Conservation (phyloP, 2,888 invertebrate species). For the Leptinotarsa peninsularis region DNA sequence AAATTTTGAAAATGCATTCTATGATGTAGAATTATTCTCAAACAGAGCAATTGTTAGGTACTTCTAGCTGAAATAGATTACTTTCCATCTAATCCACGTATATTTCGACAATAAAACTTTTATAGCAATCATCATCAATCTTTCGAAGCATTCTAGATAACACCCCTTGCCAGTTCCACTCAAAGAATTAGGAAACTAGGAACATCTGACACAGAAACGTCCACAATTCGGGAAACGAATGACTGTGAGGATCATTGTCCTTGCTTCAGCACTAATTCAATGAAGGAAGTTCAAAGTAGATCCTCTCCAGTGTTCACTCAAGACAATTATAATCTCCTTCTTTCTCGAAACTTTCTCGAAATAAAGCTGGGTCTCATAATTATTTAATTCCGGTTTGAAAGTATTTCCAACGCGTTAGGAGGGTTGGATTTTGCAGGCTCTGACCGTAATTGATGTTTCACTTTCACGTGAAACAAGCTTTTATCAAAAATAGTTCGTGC, state of each 20-base stretch:
- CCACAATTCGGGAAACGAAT: neutral
- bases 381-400: neutral
- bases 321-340: constrained; percentile 1
- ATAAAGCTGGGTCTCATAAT: neutral
- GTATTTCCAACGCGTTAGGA: neutral
- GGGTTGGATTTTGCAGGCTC: neutral
- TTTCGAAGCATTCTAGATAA: neutral
- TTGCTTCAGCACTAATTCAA: neutral
- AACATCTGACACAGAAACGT: neutral
- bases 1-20: too few species aligned
- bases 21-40: too few species aligned
- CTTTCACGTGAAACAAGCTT: too few species aligned
- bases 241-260: neutral
- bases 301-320: neutral
- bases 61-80: too few species aligned
- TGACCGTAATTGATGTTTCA: neutral
- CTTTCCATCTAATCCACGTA: too few species aligned
- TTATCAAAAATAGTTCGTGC: too few species aligned
- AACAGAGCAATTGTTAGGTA: too few species aligned
- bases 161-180: neutral
- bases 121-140: neutral
- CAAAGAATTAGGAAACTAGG: neutral
- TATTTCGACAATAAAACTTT: neutral
- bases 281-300: neutral
- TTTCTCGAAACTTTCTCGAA: neutral